Evolutionary conservation across 2,888 invertebrate genomes (phyloP).

Genomic region (Parthenolecanium corni): DNA sequence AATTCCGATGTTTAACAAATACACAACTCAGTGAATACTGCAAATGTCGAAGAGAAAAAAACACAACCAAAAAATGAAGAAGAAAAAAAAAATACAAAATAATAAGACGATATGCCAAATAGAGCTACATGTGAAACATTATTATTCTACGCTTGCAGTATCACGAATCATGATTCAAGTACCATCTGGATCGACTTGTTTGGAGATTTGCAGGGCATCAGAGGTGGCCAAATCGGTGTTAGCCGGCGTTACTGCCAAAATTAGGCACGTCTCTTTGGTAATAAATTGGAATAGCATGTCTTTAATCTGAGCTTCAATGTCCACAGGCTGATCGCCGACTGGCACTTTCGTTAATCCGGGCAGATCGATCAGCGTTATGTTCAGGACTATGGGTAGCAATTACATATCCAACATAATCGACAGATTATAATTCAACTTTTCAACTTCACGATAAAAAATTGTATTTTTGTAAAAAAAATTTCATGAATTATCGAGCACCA

Average conservation of each 20-base stretch:
- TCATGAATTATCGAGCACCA: too few species aligned
- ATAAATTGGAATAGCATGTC: conserved; percentile 93
- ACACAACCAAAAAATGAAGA: too few species aligned
- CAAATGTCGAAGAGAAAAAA: too few species aligned
- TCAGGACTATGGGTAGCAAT: conserved; percentile 57
- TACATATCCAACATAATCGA: too few species aligned
- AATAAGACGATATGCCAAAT: background rate
- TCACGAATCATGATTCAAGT: conserved; percentile 26
- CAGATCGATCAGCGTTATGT: conserved; percentile 84
- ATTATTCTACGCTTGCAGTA: too few species aligned
- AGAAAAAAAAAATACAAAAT: too few species aligned
- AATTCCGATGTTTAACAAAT: too few species aligned
- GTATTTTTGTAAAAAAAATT: too few species aligned
- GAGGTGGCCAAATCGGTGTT: conserved; percentile 98
- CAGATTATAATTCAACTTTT: background rate
- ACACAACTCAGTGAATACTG: too few species aligned
- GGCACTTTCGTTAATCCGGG: conserved; percentile 95
- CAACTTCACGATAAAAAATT: background rate
- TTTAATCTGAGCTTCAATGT: conserved; percentile 91
- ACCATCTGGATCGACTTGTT: conserved; percentile 93
- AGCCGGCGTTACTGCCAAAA: conserved; percentile 93
- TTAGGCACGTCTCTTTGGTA: conserved; percentile 83
- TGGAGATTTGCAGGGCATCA: conserved; percentile 94
- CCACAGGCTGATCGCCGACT: conserved; percentile 90
- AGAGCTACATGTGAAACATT: background rate